These are phyloP conservation scores for Clytia hemisphaerica DNA, from an alignment of 30 jellyfish, hydroid and myxozoan species.

Conservation along the genomic window DNA sequence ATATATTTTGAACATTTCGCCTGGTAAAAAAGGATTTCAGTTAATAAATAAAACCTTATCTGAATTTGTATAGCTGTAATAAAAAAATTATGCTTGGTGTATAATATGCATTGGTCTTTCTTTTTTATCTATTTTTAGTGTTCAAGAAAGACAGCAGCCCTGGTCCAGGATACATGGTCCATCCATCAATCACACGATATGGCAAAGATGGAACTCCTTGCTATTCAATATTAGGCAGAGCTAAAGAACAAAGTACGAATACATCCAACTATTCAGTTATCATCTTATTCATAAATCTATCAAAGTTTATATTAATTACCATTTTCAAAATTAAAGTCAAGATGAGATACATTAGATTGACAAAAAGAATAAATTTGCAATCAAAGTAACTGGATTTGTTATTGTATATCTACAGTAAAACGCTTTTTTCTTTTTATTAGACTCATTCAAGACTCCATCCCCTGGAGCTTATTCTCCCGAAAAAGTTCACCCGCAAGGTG, in stretches of 20 bases:
- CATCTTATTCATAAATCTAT: neutral
- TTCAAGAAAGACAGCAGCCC: slow-evolving; percentile 94
- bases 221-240: slow-evolving; percentile 87
- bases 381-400: neutral
- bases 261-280: neutral
- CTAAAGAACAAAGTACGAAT: slow-evolving; percentile 83
- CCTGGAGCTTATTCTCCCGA: slow-evolving; percentile 99
- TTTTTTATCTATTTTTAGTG: slow-evolving; percentile 36
- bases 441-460: slow-evolving; percentile 91
- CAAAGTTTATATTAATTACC: neutral
- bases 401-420: neutral
- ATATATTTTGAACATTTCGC: too few relatives aligned
- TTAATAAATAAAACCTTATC: too few relatives aligned
- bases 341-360: neutral
- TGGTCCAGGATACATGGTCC: slow-evolving; percentile 95
- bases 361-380: neutral
- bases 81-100: too few relatives aligned
- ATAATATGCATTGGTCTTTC: too few relatives aligned
- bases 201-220: slow-evolving; percentile 95
- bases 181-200: slow-evolving; percentile 65
- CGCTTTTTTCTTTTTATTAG: slow-evolving; percentile 8
- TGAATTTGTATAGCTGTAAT: too few relatives aligned
- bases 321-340: neutral
- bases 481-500: slow-evolving; percentile 98
- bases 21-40: too few relatives aligned